Evolutionary conservation across 2,113 vertebrate species (phyloP).

Genomic region (Sciurus niger): DNA sequence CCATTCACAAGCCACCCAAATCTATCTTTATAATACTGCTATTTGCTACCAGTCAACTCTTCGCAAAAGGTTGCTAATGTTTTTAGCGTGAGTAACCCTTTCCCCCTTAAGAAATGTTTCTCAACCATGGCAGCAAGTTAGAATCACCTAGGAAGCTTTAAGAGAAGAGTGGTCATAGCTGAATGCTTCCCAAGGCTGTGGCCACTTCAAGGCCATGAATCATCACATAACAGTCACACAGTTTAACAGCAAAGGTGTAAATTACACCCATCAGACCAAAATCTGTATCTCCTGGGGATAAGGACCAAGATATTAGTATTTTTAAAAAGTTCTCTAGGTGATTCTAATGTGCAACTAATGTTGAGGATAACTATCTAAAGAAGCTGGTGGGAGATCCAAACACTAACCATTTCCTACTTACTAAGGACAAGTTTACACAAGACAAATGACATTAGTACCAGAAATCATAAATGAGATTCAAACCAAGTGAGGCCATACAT

Average conservation of each 20-base stretch:
- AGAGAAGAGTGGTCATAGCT: not conserved
- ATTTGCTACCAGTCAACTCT: not conserved
- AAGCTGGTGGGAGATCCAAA: not conserved
- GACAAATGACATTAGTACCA: not conserved
- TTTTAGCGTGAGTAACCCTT: not conserved
- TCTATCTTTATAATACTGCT: not conserved
- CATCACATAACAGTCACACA: not conserved
- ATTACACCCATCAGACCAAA: not conserved
- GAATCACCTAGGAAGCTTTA: not conserved
- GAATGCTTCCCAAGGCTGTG: not conserved
- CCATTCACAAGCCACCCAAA: not conserved
- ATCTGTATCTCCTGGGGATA: not conserved
- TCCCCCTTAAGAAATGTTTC: not conserved
- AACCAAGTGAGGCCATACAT: not conserved
- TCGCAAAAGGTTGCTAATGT: not conserved
- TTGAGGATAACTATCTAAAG: not conserved
- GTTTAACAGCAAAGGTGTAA: conserved; percentile 13
- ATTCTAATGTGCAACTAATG: not conserved
- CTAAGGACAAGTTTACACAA: not conserved
- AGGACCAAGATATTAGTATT: not conserved
- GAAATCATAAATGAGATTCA: not conserved
- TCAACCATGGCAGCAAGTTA: not conserved
- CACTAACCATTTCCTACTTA: not conserved
- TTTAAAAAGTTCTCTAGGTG: not conserved
- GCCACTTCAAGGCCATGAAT: not conserved